These are phyloP conservation scores for Myrmecophaga tridactyla DNA, from an alignment of 2,113 vertebrate genomes.

Conservation along the genomic window DNA sequence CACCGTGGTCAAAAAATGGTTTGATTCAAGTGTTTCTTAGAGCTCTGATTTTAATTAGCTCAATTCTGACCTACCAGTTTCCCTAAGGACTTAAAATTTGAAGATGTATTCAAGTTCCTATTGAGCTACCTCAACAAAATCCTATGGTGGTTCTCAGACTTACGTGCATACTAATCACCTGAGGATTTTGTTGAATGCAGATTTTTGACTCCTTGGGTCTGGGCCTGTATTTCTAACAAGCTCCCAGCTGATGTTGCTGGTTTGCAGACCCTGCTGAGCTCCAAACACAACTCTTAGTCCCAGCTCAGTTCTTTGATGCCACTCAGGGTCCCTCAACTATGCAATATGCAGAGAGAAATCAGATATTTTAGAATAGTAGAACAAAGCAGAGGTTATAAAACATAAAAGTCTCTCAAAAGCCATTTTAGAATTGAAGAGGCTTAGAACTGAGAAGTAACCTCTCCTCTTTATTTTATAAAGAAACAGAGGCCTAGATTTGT, in stretches of 20 bases:
- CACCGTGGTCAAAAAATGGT: neutral
- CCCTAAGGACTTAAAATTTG: neutral
- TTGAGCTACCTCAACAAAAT: neutral
- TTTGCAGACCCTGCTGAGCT: neutral
- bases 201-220: neutral
- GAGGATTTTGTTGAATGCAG: neutral
- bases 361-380: neutral
- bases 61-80: neutral
- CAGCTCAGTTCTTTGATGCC: neutral
- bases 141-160: neutral
- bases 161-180: neutral
- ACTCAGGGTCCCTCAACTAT: neutral
- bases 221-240: neutral
- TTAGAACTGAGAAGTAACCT: neutral
- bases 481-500: neutral
- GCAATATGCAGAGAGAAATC: neutral
- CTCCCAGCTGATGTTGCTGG: neutral
- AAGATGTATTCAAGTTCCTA: neutral
- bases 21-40: neutral
- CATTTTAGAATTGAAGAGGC: neutral
- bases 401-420: neutral
- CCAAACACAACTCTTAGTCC: neutral
- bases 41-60: neutral
- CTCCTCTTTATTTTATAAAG: neutral
- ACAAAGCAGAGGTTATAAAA: neutral